Percentiles rank a stretch among this genome's conserved stretches.
phyloP scores from a whole-genome alignment of 92 coral and sea anemone genomes.

The Umimayanthus kanabou region DNA sequence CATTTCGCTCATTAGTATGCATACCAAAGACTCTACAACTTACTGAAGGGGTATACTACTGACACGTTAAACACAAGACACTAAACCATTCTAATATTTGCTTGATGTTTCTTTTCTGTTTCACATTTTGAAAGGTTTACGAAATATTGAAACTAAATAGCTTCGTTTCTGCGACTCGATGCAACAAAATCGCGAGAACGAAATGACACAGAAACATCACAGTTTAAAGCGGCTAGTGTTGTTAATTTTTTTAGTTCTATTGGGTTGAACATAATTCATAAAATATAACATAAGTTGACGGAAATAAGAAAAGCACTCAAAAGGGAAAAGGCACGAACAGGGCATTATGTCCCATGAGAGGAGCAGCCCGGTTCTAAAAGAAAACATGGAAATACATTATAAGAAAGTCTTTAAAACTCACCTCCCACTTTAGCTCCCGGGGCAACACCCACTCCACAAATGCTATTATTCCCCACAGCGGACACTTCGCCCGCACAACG shows the following conservation, averaged over 20 bases:
- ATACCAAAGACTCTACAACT: too few species aligned
- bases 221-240: neutral
- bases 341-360: too few species aligned
- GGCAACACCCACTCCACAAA: slow-evolving; percentile 93
- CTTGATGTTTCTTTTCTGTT: neutral
- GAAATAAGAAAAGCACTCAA: too few species aligned
- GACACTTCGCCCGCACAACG: slow-evolving; percentile 99
- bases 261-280: neutral
- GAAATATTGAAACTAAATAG: neutral
- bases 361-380: too few species aligned
- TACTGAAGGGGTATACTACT: neutral
- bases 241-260: too few species aligned
- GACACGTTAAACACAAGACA: neutral
- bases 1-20: neutral
- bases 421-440: slow-evolving; percentile 95
- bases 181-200: neutral
- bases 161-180: neutral
- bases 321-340: neutral
- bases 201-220: neutral
- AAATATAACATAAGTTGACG: too few species aligned
- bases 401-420: slow-evolving; percentile 22
- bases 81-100: neutral
- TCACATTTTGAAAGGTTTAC: neutral
- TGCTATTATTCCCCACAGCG: slow-evolving; percentile 80
- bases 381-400: neutral